Evolutionary conservation across 2,888 invertebrate genomes (phyloP), one percentile per base, ranked within the genome.

Genomic region (Brachylomia viminalis): DNA sequence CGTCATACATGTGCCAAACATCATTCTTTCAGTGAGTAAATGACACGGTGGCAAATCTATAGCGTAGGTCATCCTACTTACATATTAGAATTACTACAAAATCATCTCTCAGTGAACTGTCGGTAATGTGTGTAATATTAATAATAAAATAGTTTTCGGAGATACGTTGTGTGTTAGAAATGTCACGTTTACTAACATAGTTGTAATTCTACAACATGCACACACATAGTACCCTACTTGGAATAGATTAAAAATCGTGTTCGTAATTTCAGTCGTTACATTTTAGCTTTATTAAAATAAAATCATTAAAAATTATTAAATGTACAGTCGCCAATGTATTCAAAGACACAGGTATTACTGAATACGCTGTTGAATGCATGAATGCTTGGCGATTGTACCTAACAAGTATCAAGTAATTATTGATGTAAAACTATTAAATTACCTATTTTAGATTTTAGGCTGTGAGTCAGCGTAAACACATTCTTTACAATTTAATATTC

Each of bases 401-500:
- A 89, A 91, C 89, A 90, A 91, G 92, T 93, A 93, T 93, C 92
- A 92, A 93, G 90, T 93, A 92, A 92, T 90, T 89, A 91, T 91
- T 90, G 89, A 92, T 90, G 90, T 92, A 89, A 86, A 90, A 91
- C 91, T 92, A 91, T 91, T 89, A 88, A 84, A 89, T 92, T 94
- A 94, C 92, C 91, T 93, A 94, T 92, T 88, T 92, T 96, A 95
- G 95, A 94, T 93, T 92, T 92, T 95, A 96, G 95, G 95, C 96
- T 96, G 95, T 95, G 95, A 95, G 90, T 94, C 96, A 95, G 95
- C 95, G 89, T 94, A 91, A 92, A 94, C 94, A 94, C 93, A 93
- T 94, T 95, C 94, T 95, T 94, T 93, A 95, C 94, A 94, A 94
- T 93, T 94, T 93, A 92, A 95, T 94, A 94, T 94, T 95, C 96